These are phyloP conservation scores for Elephas maximus DNA, from an alignment of 2,113 vertebrate species.

Conservation along the genomic window DNA sequence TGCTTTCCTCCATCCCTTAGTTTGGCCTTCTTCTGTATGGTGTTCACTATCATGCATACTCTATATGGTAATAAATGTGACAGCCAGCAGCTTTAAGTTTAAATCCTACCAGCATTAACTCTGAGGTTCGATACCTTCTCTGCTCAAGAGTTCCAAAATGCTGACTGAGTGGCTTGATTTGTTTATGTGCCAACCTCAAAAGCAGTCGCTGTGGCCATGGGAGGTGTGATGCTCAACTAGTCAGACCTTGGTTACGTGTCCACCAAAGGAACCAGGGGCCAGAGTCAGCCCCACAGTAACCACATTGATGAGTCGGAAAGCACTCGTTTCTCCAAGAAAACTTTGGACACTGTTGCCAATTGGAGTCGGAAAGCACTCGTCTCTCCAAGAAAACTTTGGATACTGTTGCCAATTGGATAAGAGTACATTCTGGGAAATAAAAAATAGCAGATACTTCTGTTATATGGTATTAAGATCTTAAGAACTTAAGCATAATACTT, in stretches of 20 bases:
- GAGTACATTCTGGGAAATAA: neutral
- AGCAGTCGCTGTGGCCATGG: neutral
- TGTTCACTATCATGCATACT: neutral
- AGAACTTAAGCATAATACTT: neutral
- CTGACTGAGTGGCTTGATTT: neutral
- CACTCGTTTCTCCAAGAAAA: neutral
- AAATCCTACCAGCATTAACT: constrained; percentile 1
- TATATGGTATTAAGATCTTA: neutral
- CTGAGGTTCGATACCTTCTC: neutral
- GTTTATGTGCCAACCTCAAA: neutral
- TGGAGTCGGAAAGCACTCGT: neutral
- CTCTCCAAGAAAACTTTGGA: neutral
- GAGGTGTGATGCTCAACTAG: neutral
- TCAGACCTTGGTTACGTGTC: neutral
- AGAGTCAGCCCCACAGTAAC: neutral
- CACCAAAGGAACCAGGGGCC: neutral
- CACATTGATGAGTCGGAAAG: neutral
- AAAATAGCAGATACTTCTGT: neutral
- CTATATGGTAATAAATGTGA: neutral
- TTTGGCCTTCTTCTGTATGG: neutral
- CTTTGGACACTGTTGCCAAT: neutral
- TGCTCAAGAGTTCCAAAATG: neutral
- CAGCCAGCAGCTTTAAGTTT: neutral
- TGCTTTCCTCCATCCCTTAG: too few species aligned
- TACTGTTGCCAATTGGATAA: neutral